Evolutionary conservation across 2,113 vertebrate species (phyloP), one percentile per base, ranked within the genome.

Genomic region (Numenius arquata): DNA sequence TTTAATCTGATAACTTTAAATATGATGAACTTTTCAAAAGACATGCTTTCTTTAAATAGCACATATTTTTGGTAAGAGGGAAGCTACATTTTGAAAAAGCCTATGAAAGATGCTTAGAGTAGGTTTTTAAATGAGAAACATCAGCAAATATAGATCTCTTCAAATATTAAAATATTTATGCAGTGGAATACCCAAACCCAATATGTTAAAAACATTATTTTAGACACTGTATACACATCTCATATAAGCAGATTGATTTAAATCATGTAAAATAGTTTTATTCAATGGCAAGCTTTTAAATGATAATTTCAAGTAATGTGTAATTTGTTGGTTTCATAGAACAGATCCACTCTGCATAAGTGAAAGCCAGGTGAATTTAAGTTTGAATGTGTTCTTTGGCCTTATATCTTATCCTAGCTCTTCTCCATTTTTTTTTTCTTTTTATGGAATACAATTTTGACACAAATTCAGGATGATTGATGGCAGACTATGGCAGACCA

Each of bases 351-450:
- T 90, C n/a, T 95, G 48, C 52, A 5, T 71, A 63, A 84, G n/a
- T 63, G 63, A 88, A 89, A 85, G 32, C 25, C 75, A 88, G 67
- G 76, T 92, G 86, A 80, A 94, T 91, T 93, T 90, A 79, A 91
- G 82, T 90, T 68, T 88, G 47, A 79, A 67, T 85, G 47, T 52
- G 43, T 88, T 84, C 72, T 74, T 88, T 91, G n/a, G 45, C 52
- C 50, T 84, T 78, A 26, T 52, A 52, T 71, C 73, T 92, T 92
- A 75, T 88, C 82, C 84, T 88, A 91, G 52, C 20, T 90, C 34
- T 62, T 40, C 85, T 88, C 45, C 8, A 36, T 11, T 47, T 70
- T 87, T 43, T 91, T 62, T 20, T 55, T 6, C 26, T 90, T 90
- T 96, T 74, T 71, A 83, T 67, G 65, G 62, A 88, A 72, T 61